Percentiles rank a stretch among this genome's conserved stretches.
phyloP scores from a whole-genome alignment of 1,140 invertebrate species.

The Nylanderia fulva region DNA sequence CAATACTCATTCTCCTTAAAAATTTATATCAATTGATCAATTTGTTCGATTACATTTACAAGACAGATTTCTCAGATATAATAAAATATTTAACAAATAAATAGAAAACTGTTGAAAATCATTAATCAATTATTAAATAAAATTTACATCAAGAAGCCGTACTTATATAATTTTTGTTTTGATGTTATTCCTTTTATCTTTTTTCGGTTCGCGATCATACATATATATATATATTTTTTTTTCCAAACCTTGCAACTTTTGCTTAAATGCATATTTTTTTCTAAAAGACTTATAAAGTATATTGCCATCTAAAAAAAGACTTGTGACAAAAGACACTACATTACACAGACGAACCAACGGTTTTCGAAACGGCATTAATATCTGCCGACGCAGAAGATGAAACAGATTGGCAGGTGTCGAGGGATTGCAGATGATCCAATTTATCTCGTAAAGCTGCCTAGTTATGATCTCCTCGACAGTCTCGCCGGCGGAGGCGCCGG shows the following conservation, averaged over 20 bases:
- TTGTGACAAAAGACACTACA: not conserved
- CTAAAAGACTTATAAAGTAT: not conserved
- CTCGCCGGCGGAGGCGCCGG: slow-evolving; percentile 72
- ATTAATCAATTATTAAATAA: not conserved
- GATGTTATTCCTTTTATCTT: no score
- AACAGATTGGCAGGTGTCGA: slow-evolving; percentile 95
- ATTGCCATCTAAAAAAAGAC: not conserved
- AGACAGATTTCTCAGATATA: not conserved
- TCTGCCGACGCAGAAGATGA: slow-evolving; percentile 94
- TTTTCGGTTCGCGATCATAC: not conserved
- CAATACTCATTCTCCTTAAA: not conserved
- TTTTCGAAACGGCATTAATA: slow-evolving; percentile 93
- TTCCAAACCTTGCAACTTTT: not conserved
- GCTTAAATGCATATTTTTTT: not conserved
- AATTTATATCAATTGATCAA: not conserved
- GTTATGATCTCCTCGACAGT: slow-evolving; percentile 87
- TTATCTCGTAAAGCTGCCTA: slow-evolving; percentile 91
- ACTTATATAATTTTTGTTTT: not conserved
- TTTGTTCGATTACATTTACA: not conserved
- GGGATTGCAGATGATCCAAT: slow-evolving; percentile 94
- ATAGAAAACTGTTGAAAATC: not conserved
- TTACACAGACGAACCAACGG: slow-evolving; percentile 88
- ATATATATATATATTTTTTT: no score
- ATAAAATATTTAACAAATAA: not conserved
- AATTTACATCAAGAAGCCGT: not conserved